Evolutionary conservation across 2,797 vertebrate species (phyloP).

Genomic region (Eospalax fontanierii): DNA sequence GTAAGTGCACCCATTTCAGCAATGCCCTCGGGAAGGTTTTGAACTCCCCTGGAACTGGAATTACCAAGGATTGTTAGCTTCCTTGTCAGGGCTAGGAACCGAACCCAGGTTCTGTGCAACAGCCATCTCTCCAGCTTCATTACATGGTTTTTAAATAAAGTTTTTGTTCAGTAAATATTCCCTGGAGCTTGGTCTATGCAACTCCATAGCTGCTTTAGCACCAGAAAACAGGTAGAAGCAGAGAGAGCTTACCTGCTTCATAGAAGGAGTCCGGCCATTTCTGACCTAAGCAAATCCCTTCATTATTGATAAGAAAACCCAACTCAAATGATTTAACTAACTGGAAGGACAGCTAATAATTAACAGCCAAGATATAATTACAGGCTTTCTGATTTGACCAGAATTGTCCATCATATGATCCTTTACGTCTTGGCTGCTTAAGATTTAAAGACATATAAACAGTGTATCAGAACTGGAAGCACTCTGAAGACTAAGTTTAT

Average conservation of each 20-base stretch:
- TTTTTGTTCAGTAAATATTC: background rate
- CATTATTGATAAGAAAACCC: background rate
- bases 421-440: background rate
- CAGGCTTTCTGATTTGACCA: background rate
- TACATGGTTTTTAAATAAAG: background rate
- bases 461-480: background rate
- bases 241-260: background rate
- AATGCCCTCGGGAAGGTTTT: no score
- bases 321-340: background rate
- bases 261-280: background rate
- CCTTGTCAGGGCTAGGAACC: no score
- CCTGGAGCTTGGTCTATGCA: background rate
- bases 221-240: background rate
- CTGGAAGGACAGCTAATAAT: background rate
- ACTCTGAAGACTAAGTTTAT: background rate
- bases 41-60: no score
- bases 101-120: no score
- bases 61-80: no score
- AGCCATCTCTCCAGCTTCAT: no score
- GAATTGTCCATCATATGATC: background rate
- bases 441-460: constrained; percentile 2
- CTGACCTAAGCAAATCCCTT: background rate
- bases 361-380: background rate
- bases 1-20: no score
- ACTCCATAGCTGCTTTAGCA: background rate